Evolutionary conservation across 2,797 vertebrate species (phyloP).

Genomic region (Malurus leucopterus): DNA sequence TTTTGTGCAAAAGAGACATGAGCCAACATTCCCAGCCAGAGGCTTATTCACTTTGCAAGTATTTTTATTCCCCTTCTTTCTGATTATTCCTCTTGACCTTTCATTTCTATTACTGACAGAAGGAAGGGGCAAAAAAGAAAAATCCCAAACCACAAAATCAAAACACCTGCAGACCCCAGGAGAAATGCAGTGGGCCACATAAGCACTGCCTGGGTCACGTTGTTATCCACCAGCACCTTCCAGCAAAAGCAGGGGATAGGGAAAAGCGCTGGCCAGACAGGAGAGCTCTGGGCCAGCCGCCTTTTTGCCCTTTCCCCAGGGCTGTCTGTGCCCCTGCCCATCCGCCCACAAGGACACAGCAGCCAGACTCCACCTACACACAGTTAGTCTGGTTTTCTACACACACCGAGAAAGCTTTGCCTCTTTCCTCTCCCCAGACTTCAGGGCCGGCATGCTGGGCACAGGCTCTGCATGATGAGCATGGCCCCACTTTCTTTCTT

Average conservation of each 20-base stretch:
- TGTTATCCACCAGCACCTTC: background rate
- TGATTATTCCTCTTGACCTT: background rate
- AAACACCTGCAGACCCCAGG: background rate
- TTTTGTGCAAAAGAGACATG: background rate
- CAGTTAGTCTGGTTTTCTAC: background rate
- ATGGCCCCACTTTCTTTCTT: background rate
- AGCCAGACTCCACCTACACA: conserved; percentile 14
- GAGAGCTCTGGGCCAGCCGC: background rate
- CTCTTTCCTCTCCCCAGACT: background rate
- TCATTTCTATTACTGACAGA: background rate
- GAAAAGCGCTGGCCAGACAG: background rate
- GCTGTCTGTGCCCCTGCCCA: conserved; percentile 8
- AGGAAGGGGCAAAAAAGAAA: accelerated
- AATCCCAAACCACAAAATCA: background rate
- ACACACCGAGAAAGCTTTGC: background rate
- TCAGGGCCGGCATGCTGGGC: background rate
- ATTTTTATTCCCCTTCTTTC: background rate
- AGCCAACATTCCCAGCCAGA: background rate
- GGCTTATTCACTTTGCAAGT: background rate
- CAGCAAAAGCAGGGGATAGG: background rate
- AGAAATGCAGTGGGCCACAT: background rate
- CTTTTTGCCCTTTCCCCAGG: conserved; percentile 2
- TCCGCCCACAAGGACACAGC: background rate
- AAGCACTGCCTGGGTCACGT: background rate
- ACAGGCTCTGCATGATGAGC: background rate